Evolutionary conservation across 2,113 vertebrate genomes (phyloP).

Genomic region (Catharus fuscescens): DNA sequence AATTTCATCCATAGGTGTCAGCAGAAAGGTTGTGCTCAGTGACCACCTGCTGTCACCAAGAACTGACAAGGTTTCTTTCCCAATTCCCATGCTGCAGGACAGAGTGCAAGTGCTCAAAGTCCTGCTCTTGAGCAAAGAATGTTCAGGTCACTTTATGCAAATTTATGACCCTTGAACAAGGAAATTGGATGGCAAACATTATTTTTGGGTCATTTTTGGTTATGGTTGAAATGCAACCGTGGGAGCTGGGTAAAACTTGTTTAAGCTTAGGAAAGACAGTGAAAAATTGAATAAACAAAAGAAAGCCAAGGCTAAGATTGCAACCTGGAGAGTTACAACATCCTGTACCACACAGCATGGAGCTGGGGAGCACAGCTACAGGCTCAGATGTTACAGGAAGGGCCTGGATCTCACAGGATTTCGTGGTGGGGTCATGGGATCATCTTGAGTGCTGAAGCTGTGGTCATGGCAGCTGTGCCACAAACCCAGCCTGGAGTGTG

Average conservation of each 20-base stretch:
- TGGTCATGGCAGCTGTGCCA: not conserved
- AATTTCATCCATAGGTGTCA: not conserved
- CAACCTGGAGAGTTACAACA: not conserved
- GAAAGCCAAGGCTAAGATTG: not conserved
- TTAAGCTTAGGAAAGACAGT: not conserved
- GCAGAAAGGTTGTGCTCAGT: not conserved
- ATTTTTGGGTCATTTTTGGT: not conserved
- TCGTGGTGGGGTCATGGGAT: not conserved
- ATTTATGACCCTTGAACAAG: not conserved
- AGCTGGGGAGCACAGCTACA: fast-evolving
- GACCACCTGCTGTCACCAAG: not conserved
- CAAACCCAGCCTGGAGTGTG: not conserved
- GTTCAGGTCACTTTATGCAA: not conserved
- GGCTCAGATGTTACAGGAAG: not conserved
- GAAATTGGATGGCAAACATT: not conserved
- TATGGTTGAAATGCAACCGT: not conserved
- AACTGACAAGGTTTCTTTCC: not conserved
- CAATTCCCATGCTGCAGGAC: not conserved
- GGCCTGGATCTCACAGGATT: not conserved
- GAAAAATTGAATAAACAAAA: not conserved
- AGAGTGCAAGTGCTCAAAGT: not conserved
- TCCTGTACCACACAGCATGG: not conserved
- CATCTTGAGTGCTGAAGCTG: not conserved
- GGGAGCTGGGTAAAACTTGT: not conserved
- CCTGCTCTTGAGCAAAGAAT: not conserved